Base-by-base conservation (phyloP, 2,797 vertebrate species). In the Cyprinella venusta region DNA sequence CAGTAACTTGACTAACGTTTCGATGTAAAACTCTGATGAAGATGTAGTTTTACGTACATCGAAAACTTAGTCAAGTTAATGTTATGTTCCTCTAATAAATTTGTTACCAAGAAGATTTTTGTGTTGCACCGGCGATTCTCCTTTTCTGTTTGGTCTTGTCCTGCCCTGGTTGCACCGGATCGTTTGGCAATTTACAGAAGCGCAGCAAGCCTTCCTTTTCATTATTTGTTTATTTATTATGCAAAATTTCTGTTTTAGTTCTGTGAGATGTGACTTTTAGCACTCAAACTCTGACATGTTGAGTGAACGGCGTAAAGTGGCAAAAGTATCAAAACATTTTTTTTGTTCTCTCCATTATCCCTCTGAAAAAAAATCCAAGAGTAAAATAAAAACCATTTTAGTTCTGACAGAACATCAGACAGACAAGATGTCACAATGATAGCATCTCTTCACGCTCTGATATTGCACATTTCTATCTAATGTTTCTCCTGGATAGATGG, bases 391-490 rank as follows among this genome's bases (percentile, higher is more conserved):
- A 59, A 69, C 5, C 4, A 5, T 79, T 80, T 69, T 2, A 42
- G n/a, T 42, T 68, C 63, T 67, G 63, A 56, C 5, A 40, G 33
- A 68, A 65, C 48, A 79, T 19, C 38, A 45, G 16, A 30, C 36
- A 56, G 36, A 80, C 40, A 71, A 61, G 38, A 18, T 40, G 24
- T 61, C 54, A 33, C 38, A 33, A n/a, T 74, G 56, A 81, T 74
- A 64, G 42, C 79, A 74, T 52, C 69, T 48, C 26, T 33, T 61
- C 12, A 13, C 2, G 12, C 36, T 61, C 54, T 81, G 59, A 63
- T 38, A 69, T 69, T 50, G 69, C 40, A 72, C 68, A 81, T 81
- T n/a, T 54, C 61, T 74, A 10, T 74, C 70, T 38, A 12, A 59
- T 70, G 42, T 45, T 80, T 70, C n/a, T 80, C 16, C 24, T 38